Percentiles rank a stretch among this genome's conserved stretches.
phyloP scores from a whole-genome alignment of 2,888 invertebrate species.

The Blomia tropicalis region DNA sequence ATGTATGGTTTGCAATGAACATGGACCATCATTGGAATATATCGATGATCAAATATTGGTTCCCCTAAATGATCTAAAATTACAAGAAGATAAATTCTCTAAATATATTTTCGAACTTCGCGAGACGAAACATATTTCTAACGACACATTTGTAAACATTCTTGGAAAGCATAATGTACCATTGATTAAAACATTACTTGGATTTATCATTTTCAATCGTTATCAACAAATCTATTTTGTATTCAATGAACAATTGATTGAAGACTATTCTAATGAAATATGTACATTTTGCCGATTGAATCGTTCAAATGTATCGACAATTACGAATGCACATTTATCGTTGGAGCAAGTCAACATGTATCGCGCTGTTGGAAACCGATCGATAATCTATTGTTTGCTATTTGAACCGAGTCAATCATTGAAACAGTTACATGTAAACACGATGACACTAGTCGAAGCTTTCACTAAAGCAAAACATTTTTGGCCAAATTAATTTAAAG shows the following conservation, averaged over 20 bases:
- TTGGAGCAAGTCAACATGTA: background rate
- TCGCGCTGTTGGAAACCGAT: background rate
- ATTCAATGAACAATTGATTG: constrained; percentile 6
- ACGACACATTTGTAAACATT: background rate
- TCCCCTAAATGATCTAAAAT: constrained; percentile 8
- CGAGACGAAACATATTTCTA: constrained; percentile 1
- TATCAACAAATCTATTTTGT: constrained; percentile 1
- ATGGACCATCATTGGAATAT: background rate
- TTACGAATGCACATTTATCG: background rate
- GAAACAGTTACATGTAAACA: background rate
- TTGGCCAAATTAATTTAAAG: too few relatives aligned
- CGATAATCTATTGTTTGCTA: background rate
- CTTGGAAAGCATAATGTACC: background rate
- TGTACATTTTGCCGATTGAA: background rate
- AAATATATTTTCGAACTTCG: constrained; percentile 7
- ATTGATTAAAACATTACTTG: background rate
- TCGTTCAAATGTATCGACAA: background rate
- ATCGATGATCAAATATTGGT: constrained; percentile 8
- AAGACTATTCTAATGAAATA: background rate
- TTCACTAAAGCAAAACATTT: background rate
- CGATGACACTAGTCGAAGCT: background rate
- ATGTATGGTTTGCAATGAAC: constrained; percentile 20
- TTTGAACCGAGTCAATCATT: background rate
- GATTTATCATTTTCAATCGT: background rate
- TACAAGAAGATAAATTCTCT: constrained; percentile 11